Percentiles rank a stretch among this genome's conserved stretches.
These are phyloP conservation scores for Bombus confusus DNA, from an alignment of 1,140 invertebrate genomes.

Conservation along the genomic window DNA sequence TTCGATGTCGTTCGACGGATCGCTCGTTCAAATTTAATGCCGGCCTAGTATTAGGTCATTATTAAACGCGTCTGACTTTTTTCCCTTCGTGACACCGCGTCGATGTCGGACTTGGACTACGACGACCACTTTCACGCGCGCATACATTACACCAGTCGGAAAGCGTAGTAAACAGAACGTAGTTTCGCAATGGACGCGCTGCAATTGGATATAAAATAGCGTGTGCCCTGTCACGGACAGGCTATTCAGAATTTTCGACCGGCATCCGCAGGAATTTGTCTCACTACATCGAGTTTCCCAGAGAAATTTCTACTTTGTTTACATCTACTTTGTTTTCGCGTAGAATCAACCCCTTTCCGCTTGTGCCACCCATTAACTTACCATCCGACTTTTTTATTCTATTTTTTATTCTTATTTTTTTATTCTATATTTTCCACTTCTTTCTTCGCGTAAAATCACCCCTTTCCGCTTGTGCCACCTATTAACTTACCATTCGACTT, in stretches of 20 bases:
- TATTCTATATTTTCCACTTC: no score
- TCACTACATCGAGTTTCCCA: no score
- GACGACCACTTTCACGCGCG: conserved; percentile 52
- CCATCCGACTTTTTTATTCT: no score
- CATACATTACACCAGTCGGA: conserved; percentile 43
- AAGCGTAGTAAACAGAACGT: conserved; percentile 37
- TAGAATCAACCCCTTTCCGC: no score
- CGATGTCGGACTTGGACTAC: not conserved
- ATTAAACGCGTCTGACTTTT: conserved; percentile 32
- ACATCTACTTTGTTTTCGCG: no score
- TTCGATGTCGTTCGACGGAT: conserved; percentile 12
- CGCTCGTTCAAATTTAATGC: conserved; percentile 48
- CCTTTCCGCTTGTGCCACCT: no score
- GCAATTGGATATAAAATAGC: not conserved
- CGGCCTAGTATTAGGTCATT: conserved; percentile 44
- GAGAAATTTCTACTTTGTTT: not conserved
- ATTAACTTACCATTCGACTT: no score
- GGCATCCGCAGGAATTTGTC: not conserved
- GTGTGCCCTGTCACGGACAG: not conserved
- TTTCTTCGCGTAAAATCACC: no score
- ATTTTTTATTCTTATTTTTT: no score
- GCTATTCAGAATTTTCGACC: not conserved
- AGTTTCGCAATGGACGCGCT: conserved; percentile 35
- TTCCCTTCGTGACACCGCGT: not conserved
- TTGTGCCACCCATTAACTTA: no score